Evolutionary conservation across 2,113 vertebrate genomes (phyloP).

Genomic region (Opisthocomus hoazin): DNA sequence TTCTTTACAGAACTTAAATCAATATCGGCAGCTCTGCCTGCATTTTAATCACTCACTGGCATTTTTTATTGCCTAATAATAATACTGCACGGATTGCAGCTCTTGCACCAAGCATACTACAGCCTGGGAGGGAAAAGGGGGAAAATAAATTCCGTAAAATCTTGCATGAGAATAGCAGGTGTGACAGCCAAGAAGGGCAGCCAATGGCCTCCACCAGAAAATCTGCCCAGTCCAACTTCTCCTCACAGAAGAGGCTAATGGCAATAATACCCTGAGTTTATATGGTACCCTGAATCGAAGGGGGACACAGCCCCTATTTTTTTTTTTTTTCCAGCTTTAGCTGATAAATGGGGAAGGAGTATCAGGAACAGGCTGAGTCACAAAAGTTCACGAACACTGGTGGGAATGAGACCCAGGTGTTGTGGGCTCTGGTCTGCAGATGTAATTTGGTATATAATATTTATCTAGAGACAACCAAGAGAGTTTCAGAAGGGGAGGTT

Average conservation of each 20-base stretch:
- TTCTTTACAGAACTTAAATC: neutral
- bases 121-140: neutral
- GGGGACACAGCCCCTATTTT: neutral
- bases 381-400: neutral
- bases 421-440: neutral
- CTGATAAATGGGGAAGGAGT: neutral
- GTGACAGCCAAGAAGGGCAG: neutral
- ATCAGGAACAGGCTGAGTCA: neutral
- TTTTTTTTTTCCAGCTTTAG: neutral
- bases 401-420: neutral
- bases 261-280: neutral
- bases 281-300: neutral
- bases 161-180: neutral
- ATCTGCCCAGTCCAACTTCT: neutral
- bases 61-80: conserved; percentile 17
- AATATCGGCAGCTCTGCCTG: neutral
- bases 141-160: neutral
- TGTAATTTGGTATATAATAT: neutral
- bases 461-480: neutral
- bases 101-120: neutral
- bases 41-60: neutral
- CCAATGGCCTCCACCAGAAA: neutral
- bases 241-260: neutral
- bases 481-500: neutral
- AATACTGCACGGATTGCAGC: neutral